Evolutionary conservation across 2,113 vertebrate genomes (phyloP).

Genomic region (Myiopsitta monachus): DNA sequence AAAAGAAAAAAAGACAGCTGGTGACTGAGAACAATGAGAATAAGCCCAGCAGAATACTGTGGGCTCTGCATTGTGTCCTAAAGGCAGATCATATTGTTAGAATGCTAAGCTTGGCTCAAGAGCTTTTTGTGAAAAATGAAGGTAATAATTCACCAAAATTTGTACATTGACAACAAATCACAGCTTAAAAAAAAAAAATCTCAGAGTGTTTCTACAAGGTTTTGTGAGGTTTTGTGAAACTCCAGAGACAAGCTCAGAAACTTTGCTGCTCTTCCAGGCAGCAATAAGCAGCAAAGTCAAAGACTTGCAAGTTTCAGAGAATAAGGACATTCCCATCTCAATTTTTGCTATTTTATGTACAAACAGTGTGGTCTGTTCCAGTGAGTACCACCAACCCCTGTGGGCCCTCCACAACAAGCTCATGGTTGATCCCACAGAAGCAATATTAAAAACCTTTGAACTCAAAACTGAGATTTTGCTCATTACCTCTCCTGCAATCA

Average conservation of each 20-base stretch:
- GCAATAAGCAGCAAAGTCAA: not conserved
- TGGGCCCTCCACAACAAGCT: accelerated
- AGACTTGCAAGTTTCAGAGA: not conserved
- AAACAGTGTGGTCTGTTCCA: not conserved
- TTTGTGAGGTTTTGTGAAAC: not conserved
- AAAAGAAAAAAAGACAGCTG: not conserved
- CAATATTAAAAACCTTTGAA: not conserved
- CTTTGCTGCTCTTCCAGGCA: not conserved
- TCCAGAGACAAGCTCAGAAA: not conserved
- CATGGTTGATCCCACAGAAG: not conserved
- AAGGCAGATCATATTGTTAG: not conserved
- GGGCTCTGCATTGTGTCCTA: not conserved
- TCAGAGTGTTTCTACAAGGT: not conserved
- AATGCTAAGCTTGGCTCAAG: not conserved
- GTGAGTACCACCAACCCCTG: not conserved
- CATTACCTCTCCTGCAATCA: not conserved
- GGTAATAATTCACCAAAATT: not conserved
- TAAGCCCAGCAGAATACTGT: slow-evolving; percentile 23
- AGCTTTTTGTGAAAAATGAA: not conserved
- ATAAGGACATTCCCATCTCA: not conserved
- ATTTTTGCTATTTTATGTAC: not conserved
- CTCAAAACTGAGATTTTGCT: not conserved
- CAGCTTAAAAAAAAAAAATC: not conserved
- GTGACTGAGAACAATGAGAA: slow-evolving; percentile 36
- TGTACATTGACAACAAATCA: not conserved